Percentiles rank a stretch among this genome's conserved stretches.
phyloP scores from a whole-genome alignment of 1,140 invertebrate species.

The Meloidogyne hapla region DNA sequence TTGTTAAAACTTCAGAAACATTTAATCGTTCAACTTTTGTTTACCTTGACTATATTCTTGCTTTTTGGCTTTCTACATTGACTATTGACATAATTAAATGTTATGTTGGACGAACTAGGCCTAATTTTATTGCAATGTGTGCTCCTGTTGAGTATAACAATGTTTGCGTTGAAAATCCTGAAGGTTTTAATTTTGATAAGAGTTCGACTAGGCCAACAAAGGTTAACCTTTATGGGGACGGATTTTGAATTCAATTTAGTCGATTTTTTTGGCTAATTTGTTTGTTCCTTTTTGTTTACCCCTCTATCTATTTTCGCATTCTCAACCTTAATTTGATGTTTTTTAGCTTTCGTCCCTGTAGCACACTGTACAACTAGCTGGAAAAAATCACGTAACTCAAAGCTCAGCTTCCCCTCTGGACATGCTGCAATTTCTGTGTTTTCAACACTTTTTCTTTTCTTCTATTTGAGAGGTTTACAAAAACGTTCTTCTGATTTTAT shows the following conservation, averaged over 20 bases:
- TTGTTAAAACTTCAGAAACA: conserved; percentile 20
- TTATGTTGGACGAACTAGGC: conserved; percentile 31
- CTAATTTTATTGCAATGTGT: conserved; percentile 42
- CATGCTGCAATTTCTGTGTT: conserved; percentile 39
- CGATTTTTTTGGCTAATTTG: no score
- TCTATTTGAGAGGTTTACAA: conserved; percentile 28
- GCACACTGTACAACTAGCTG: conserved; percentile 27
- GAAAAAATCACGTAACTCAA: conserved; percentile 36
- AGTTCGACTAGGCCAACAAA: no score
- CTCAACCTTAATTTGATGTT: not conserved
- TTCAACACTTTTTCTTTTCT: conserved; percentile 27
- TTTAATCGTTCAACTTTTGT: conserved; percentile 24
- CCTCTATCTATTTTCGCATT: no score
- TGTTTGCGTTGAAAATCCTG: conserved; percentile 14
- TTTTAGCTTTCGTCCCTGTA: conserved; percentile 16
- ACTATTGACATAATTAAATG: conserved; percentile 32
- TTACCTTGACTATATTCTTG: conserved; percentile 39
- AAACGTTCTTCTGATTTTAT: not conserved
- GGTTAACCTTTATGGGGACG: no score
- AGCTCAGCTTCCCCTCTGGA: conserved; percentile 39
- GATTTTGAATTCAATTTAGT: no score
- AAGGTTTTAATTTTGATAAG: not conserved
- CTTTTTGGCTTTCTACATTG: conserved; percentile 35
- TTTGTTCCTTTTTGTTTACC: no score
- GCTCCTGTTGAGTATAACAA: conserved; percentile 10